A percentile compares a stretch with the other conserved stretches of the same genome.
These are phyloP conservation scores for Acrocyrtus sp. DNA, from an alignment of 2,888 invertebrate species.

Conservation along the genomic window DNA sequence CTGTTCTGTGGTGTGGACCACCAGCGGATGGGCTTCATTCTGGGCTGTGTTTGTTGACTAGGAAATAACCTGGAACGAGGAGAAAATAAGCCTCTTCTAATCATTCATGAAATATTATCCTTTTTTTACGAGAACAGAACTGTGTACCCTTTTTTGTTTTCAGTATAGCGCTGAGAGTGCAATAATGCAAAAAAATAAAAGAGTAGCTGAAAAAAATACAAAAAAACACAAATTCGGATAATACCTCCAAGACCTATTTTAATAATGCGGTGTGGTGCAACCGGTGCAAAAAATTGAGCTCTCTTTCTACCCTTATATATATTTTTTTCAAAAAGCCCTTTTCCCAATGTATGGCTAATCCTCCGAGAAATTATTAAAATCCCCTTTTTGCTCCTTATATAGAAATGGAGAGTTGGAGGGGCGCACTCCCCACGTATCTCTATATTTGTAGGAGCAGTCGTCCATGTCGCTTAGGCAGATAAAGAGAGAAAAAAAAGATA, in stretches of 20 bases:
- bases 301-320: neutral
- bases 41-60: constrained; percentile 26
- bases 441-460: neutral
- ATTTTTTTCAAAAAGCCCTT: constrained; percentile 33
- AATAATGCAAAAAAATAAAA: neutral
- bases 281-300: too few relatives aligned
- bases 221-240: too few relatives aligned
- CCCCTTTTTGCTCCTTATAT: constrained; percentile 45
- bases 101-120: constrained; percentile 28
- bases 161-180: neutral
- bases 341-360: constrained; percentile 58
- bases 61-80: constrained; percentile 5
- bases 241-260: too few relatives aligned
- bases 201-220: neutral
- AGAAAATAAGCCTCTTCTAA: constrained; percentile 13
- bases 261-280: too few relatives aligned
- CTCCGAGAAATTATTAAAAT: constrained; percentile 63
- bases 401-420: constrained; percentile 4
- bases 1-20: constrained; percentile 58
- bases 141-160: neutral
- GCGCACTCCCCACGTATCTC: neutral
- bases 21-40: constrained; percentile 55
- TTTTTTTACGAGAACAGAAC: neutral
- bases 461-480: neutral
- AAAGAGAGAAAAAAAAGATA: constrained; percentile 1